Percentiles rank a stretch among this genome's conserved stretches.
Conservation (phyloP, 2,888 invertebrate genomes). For the Chrysodeixis includens region DNA sequence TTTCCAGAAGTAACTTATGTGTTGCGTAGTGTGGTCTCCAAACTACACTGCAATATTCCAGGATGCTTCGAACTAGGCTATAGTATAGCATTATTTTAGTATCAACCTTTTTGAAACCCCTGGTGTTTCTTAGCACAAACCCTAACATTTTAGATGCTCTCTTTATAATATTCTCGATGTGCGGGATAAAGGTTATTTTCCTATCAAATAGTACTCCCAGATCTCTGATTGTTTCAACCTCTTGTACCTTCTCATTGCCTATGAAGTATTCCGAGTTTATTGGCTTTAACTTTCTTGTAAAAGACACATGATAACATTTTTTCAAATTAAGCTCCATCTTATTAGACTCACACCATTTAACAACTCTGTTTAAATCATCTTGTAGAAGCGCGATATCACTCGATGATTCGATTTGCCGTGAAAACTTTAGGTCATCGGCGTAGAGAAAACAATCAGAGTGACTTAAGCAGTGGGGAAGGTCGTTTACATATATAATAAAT, state of each 20-base stretch:
- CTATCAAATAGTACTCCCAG: not conserved
- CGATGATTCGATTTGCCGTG: not conserved
- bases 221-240: not conserved
- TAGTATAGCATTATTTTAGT: not conserved
- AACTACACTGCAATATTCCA: not conserved
- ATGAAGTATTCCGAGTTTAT: not conserved
- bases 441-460: not conserved
- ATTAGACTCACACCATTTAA: conserved; percentile 6
- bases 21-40: conserved; percentile 2
- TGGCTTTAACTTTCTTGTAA: not conserved
- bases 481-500: not conserved
- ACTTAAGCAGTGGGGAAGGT: not conserved
- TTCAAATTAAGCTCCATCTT: not conserved
- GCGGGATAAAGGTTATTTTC: not conserved
- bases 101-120: not conserved
- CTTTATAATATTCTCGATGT: not conserved
- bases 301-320: not conserved
- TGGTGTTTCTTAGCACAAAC: conserved; percentile 1
- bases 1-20: not conserved
- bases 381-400: not conserved
- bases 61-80: not conserved
- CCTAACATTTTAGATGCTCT: conserved; percentile 3
- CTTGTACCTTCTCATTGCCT: not conserved
- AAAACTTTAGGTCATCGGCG: not conserved
- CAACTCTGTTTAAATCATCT: not conserved